Evolutionary conservation across 1,140 invertebrate genomes (phyloP).

Genomic region (Adelges cooleyi): DNA sequence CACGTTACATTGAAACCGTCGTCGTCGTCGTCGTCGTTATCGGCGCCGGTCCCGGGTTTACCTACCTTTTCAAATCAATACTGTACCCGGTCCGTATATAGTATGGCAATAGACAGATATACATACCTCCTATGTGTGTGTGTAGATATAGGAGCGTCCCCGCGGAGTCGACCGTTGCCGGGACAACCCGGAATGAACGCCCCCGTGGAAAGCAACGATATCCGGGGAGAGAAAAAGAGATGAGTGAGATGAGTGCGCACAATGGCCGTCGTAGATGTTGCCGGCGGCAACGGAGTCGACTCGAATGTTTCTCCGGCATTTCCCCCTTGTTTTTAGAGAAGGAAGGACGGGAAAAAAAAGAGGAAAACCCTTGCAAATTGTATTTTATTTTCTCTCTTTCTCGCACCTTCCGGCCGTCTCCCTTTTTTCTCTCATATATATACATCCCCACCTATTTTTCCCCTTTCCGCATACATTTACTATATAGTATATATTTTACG

Average conservation of each 20-base stretch:
- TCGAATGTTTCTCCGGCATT: too few species aligned
- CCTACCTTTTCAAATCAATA: constrained; percentile 24
- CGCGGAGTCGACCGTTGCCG: neutral
- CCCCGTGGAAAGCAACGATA: too few species aligned
- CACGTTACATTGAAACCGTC: neutral
- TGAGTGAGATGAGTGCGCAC: too few species aligned
- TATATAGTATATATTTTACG: too few species aligned
- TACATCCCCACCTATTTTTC: neutral
- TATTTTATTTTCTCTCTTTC: constrained; percentile 4
- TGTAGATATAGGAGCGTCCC: neutral
- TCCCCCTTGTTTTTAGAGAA: too few species aligned
- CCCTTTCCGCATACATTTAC: too few species aligned
- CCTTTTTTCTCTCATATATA: neutral
- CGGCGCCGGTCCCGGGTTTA: neutral
- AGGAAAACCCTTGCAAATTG: neutral
- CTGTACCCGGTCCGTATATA: neutral
- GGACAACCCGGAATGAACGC: too few species aligned
- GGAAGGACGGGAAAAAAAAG: too few species aligned
- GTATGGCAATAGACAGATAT: neutral
- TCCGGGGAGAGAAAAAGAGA: too few species aligned
- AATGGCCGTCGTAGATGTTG: too few species aligned
- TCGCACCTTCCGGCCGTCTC: neutral
- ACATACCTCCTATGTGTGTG: neutral
- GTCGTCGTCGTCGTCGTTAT: neutral
- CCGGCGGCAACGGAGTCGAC: too few species aligned